These are phyloP conservation scores for Epsilonema sp. DNA, from an alignment of 2,888 invertebrate genomes.

Conservation along the genomic window DNA sequence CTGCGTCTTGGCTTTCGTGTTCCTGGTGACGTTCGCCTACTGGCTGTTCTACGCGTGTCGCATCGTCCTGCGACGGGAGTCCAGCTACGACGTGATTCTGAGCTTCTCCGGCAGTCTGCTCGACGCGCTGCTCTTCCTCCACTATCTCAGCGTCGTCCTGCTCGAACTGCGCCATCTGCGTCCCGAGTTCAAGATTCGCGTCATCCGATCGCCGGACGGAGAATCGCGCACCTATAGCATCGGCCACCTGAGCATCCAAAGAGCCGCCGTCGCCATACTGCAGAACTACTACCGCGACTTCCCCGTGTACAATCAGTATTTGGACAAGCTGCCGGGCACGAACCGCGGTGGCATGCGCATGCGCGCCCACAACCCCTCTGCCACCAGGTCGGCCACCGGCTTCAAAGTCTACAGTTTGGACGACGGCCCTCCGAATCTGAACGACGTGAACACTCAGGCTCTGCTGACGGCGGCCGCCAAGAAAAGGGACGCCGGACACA, in stretches of 20 bases:
- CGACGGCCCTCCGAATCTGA: constrained; percentile 30
- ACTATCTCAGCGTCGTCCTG: constrained; percentile 74
- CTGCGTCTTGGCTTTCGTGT: constrained; percentile 62
- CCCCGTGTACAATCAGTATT: constrained; percentile 82
- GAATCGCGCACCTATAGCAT: constrained; percentile 67
- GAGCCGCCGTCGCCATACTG: constrained; percentile 79
- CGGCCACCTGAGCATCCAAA: constrained; percentile 57
- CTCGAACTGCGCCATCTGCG: constrained; percentile 79
- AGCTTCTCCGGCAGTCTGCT: constrained; percentile 76
- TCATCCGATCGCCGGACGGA: constrained; percentile 87
- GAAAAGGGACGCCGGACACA: constrained; percentile 63
- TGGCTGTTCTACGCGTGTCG: constrained; percentile 96
- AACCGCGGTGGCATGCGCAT: constrained; percentile 9
- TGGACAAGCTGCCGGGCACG: constrained; percentile 55
- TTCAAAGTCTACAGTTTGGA: constrained; percentile 97
- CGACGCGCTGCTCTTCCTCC: constrained; percentile 79
- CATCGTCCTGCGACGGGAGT: constrained; percentile 33
- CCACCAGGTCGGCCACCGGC: constrained; percentile 17
- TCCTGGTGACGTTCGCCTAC: constrained; percentile 80
- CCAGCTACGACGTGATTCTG: constrained; percentile 43
- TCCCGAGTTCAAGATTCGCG: constrained; percentile 47
- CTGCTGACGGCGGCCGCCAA: constrained; percentile 55
- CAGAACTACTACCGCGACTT: constrained; percentile 91
- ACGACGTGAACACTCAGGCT: constrained; percentile 45
- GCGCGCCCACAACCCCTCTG: constrained; percentile 3